Conservation (phyloP, 2,797 vertebrate species). For the Oryzias sinensis region DNA sequence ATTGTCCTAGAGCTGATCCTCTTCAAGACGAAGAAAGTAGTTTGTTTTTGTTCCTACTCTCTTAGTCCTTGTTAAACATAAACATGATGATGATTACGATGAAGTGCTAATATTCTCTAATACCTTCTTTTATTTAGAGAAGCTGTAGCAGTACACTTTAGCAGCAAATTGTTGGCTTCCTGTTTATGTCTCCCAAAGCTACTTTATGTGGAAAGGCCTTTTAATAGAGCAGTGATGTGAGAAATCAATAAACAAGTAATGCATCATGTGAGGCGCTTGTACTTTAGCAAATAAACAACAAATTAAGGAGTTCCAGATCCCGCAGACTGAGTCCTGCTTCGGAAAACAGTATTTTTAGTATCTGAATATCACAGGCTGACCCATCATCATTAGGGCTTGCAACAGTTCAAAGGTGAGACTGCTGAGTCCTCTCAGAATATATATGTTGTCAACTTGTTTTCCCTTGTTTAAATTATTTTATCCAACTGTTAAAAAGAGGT, state of each 20-base stretch:
- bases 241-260: slow-evolving; percentile 26
- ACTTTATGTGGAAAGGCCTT: not conserved
- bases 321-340: not conserved
- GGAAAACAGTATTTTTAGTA: not conserved
- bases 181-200: no score
- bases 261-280: slow-evolving; percentile 29
- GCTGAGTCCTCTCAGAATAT: no score
- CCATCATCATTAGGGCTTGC: not conserved
- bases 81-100: not conserved
- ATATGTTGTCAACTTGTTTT: no score
- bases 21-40: not conserved
- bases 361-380: not conserved
- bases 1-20: slow-evolving; percentile 6
- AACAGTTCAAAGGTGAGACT: no score
- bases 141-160: not conserved
- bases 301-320: slow-evolving; percentile 16
- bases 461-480: no score
- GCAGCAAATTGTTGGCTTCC: not conserved
- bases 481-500: no score
- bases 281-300: slow-evolving; percentile 19
- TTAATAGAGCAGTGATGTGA: slow-evolving; percentile 2
- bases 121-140: not conserved
- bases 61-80: not conserved
- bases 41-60: not conserved
- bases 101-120: not conserved